phyloP scores from a whole-genome alignment of 2,888 invertebrate species.

The Diaphora mendica region DNA sequence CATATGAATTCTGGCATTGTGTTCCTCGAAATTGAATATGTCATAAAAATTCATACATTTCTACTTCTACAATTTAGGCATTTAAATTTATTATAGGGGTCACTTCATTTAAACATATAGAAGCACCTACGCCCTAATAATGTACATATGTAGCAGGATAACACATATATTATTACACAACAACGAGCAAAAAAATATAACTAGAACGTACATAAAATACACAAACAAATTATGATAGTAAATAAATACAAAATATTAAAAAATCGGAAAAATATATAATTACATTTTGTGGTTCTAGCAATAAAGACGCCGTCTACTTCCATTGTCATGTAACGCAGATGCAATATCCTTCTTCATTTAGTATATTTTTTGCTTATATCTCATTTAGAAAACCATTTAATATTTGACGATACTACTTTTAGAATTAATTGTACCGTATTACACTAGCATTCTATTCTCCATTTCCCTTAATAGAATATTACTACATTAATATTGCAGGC shows the following conservation, averaged over 20 bases:
- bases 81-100: too few relatives aligned
- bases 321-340: neutral
- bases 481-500: slow-evolving; percentile 17
- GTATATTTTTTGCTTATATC: neutral
- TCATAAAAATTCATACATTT: neutral
- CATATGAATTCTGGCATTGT: too few relatives aligned
- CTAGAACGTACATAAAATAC: neutral
- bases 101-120: neutral
- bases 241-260: too few relatives aligned
- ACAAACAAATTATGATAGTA: neutral
- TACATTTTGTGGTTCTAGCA: neutral
- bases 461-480: slow-evolving; percentile 37
- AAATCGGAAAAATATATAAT: neutral
- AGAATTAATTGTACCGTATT: slow-evolving; percentile 35
- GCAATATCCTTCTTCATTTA: neutral
- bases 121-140: neutral
- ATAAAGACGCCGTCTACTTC: neutral
- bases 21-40: too few relatives aligned
- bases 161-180: neutral
- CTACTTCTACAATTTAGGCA: neutral
- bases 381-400: neutral
- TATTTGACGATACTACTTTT: slow-evolving; percentile 18
- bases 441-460: slow-evolving; percentile 31
- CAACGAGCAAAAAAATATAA: neutral
- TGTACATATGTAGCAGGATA: neutral